Evolutionary conservation across 2,113 vertebrate species (phyloP), one percentile per base, ranked within the genome.

Genomic region (Paracanthobrama guichenoti): DNA sequence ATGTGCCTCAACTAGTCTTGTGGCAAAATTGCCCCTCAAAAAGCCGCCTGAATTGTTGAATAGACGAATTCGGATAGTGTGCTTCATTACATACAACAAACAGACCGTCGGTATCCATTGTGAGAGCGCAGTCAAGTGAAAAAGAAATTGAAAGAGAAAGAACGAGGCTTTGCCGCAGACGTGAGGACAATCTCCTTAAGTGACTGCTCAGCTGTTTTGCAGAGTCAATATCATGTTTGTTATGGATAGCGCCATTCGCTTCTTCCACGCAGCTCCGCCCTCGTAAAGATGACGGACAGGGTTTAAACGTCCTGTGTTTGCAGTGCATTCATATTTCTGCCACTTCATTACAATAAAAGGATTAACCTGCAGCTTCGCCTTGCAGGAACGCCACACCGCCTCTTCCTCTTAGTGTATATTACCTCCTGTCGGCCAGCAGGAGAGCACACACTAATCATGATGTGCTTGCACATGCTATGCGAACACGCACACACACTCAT

Each of bases 271-370:
- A 79, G 55, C 66, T 90, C 87, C 81, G 84, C 66, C 90, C 90
- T 93, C 90, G 87, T 93, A 92, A 92, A 93, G 90, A 91, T 86
- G 92, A 88, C 89, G 87, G 82, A 88, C 83, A 84, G 87, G 87
- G 89, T 88, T 92, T 92, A 92, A 92, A 90, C 67, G 20, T 88
- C 89, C 86, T 78, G 83, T 85, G 90, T 92, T 88, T 82, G 87
- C 87, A 89, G 87, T 91, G 85, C 89, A 92, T 93, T 87, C 90
- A 88, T 87, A 84, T 85, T 87, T 74, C 82, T 88, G 78, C 90
- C 90, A 90, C 90, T 93, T 95, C 91, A 93, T 95, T 93, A 94
- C 91, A 93, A 93, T 94, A 92, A 94, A 93, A 93, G 93, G 91
- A 93, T 94, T 93, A 93, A 94, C 93, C 92, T 91, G 89, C 86